Conservation (phyloP, 2,113 vertebrate species). For the Gasterosteus nipponicus region DNA sequence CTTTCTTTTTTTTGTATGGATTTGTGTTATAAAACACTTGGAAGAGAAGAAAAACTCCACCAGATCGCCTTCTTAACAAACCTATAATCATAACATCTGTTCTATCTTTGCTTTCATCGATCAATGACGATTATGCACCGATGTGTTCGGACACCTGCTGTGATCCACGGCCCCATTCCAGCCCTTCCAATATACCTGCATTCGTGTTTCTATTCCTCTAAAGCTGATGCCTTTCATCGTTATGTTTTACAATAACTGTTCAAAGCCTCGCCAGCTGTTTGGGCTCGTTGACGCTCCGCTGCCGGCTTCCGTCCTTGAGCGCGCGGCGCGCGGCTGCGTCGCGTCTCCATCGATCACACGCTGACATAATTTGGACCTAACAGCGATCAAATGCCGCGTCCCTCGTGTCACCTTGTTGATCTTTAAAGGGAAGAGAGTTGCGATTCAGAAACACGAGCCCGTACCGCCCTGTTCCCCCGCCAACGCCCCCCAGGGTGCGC, state of each 20-base stretch:
- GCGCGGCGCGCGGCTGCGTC: constrained; percentile 33
- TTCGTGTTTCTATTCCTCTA: constrained; percentile 1
- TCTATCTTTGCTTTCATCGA: not conserved
- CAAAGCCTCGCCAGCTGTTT: constrained; percentile 23
- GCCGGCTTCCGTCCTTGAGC: constrained; percentile 40
- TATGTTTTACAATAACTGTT: constrained; percentile 13
- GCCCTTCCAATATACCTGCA: not conserved
- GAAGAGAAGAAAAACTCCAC: not conserved
- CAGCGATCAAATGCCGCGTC: constrained; percentile 62
- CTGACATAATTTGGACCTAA: constrained; percentile 69
- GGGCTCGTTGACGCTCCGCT: constrained; percentile 32
- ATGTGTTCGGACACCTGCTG: constrained; percentile 55
- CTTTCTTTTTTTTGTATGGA: not conserved
- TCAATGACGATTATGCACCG: constrained; percentile 10
- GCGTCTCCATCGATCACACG: constrained; percentile 68
- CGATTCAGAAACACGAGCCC: constrained; percentile 61
- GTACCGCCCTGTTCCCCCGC: constrained; percentile 58
- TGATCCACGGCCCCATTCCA: not conserved
- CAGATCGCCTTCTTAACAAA: constrained; percentile 3
- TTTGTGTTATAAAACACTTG: not conserved
- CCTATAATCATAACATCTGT: not conserved
- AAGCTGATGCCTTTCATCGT: not conserved
- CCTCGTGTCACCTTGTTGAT: constrained; percentile 68
- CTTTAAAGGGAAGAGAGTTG: constrained; percentile 52
- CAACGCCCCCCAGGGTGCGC: constrained; percentile 75